A percentile compares a stretch with the other conserved stretches of the same genome.
Evolutionary conservation across 2,888 invertebrate genomes (phyloP).

Genomic region (Nycteola revayana): DNA sequence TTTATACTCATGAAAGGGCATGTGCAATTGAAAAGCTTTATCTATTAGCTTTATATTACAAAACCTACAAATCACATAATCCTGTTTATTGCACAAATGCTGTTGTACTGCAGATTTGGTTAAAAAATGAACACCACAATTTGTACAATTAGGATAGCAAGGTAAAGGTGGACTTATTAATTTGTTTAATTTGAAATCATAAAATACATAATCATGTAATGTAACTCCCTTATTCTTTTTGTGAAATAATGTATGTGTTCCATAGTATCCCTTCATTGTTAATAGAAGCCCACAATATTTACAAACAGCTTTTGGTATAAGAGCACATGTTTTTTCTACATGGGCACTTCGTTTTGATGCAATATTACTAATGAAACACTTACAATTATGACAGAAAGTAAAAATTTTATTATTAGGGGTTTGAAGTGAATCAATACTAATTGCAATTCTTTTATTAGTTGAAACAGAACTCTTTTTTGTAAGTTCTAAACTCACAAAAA

Average conservation of each 20-base stretch:
- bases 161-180: slow-evolving; percentile 54
- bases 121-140: slow-evolving; percentile 51
- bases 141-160: slow-evolving; percentile 49
- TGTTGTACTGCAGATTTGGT: slow-evolving; percentile 34
- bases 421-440: no score
- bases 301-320: slow-evolving; percentile 42
- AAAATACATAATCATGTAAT: slow-evolving; percentile 54
- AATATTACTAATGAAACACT: slow-evolving; percentile 43
- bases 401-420: slow-evolving; percentile 28
- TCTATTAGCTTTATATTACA: slow-evolving; percentile 52
- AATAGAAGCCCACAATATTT: slow-evolving; percentile 54
- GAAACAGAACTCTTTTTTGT: slow-evolving; percentile 21
- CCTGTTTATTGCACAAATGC: slow-evolving; percentile 46
- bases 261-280: slow-evolving; percentile 32
- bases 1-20: slow-evolving; percentile 54
- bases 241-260: slow-evolving; percentile 46
- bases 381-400: slow-evolving; percentile 50
- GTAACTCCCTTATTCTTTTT: slow-evolving; percentile 32
- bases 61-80: slow-evolving; percentile 44
- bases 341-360: slow-evolving; percentile 37
- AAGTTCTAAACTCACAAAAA: no score
- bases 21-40: slow-evolving; percentile 52
- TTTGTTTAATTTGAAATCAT: slow-evolving; percentile 42
- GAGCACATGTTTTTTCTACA: slow-evolving; percentile 35
- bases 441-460: no score